These are phyloP conservation scores for Caranx ignobilis DNA, from an alignment of 2,113 vertebrate genomes.

Conservation along the genomic window DNA sequence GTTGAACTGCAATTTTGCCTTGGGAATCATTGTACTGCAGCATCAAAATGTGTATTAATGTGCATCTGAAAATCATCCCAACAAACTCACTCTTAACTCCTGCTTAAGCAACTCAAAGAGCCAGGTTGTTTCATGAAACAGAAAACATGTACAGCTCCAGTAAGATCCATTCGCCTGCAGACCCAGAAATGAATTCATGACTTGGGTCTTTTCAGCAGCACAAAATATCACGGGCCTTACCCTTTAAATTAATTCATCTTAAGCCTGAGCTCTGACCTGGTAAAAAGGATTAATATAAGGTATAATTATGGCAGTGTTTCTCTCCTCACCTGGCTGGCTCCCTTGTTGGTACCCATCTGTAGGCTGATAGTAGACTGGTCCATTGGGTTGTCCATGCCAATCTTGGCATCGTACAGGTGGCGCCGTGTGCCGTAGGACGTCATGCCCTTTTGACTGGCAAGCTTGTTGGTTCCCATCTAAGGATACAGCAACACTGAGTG, in stretches of 20 bases:
- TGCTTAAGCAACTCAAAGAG: neutral
- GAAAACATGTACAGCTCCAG: too few relatives aligned
- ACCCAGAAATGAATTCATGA: neutral
- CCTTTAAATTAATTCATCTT: neutral
- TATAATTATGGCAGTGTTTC: neutral
- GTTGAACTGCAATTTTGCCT: neutral
- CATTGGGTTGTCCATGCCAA: conserved; percentile 89
- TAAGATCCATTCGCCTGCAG: neutral
- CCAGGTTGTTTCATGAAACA: too few relatives aligned
- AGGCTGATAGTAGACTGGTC: conserved; percentile 95
- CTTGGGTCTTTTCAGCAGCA: neutral
- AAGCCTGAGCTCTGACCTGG: neutral
- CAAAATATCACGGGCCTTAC: neutral
- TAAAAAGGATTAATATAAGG: neutral
- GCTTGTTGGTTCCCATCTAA: conserved; percentile 97
- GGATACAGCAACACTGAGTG: neutral
- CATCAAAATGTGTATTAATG: neutral
- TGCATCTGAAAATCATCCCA: neutral
- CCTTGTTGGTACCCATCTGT: conserved; percentile 97
- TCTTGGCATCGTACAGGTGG: conserved; percentile 93
- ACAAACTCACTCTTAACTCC: neutral
- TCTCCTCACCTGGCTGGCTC: conserved; percentile 90
- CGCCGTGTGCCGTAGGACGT: conserved; percentile 94
- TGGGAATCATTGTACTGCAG: neutral
- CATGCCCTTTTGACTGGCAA: conserved; percentile 97